Percentiles rank a stretch among this genome's conserved stretches.
phyloP scores from a whole-genome alignment of 2,113 vertebrate species.

The Sorex araneus region DNA sequence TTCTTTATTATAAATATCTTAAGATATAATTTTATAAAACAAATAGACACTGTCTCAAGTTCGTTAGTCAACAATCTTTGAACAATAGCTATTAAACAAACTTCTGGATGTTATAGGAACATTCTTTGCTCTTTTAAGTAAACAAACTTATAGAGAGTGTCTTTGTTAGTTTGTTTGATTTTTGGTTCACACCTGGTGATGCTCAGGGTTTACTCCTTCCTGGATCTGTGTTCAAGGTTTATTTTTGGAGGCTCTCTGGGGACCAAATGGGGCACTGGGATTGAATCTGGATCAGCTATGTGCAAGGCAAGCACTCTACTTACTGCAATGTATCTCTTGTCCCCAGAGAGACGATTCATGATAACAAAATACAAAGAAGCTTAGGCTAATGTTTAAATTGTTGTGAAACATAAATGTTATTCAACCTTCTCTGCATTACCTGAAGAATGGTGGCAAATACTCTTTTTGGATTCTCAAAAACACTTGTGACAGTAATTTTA shows the following conservation, averaged over 20 bases:
- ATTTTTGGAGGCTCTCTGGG: too few species aligned
- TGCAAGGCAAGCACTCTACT: too few species aligned
- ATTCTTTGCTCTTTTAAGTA: conserved; percentile 53
- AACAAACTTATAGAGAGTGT: background rate
- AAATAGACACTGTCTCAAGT: background rate
- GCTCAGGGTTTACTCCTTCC: too few species aligned
- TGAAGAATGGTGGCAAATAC: background rate
- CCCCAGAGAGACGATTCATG: background rate
- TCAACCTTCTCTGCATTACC: background rate
- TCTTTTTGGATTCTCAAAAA: conserved; percentile 22
- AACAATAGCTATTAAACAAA: conserved; percentile 50
- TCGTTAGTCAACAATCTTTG: conserved; percentile 26
- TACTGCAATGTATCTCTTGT: too few species aligned
- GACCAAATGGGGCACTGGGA: too few species aligned
- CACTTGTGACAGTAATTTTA: background rate
- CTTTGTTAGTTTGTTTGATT: too few species aligned
- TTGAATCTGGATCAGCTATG: too few species aligned
- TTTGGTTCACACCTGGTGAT: too few species aligned
- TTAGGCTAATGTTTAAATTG: conserved; percentile 34
- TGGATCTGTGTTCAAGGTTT: too few species aligned
- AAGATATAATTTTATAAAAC: conserved; percentile 55
- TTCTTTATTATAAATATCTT: conserved; percentile 50
- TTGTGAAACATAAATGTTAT: conserved; percentile 61
- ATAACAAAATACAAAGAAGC: conserved; percentile 57
- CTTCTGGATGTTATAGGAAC: background rate